Conservation (phyloP, 2,113 vertebrate genomes). For the Agelaius phoeniceus region DNA sequence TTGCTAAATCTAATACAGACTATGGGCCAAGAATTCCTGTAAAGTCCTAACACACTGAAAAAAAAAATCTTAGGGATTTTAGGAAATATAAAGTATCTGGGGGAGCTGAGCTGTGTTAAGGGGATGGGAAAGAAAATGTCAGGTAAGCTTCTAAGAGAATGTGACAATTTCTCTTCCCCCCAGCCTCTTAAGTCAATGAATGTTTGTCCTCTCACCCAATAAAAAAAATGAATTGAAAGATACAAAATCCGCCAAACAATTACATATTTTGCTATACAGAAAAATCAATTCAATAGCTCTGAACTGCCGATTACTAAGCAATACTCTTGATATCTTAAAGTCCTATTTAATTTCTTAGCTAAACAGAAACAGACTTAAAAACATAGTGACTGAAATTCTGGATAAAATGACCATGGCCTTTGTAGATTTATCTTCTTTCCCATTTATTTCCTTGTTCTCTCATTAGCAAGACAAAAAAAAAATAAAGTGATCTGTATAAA, state of each 20-base stretch:
- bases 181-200: background rate
- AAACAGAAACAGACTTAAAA: background rate
- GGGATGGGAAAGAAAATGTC: background rate
- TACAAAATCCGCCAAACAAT: background rate
- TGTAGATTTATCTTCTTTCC: background rate
- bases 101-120: background rate
- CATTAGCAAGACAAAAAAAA: background rate
- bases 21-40: background rate
- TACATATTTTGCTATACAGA: background rate
- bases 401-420: background rate
- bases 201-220: background rate
- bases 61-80: background rate
- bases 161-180: background rate
- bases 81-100: background rate
- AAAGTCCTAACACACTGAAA: background rate
- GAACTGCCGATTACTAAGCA: background rate
- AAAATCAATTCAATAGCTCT: background rate
- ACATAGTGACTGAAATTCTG: background rate
- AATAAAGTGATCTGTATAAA: background rate
- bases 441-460: background rate
- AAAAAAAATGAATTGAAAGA: background rate
- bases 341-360: background rate
- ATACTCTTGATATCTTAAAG: background rate
- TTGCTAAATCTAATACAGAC: conserved; percentile 16
- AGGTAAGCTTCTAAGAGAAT: background rate